Evolutionary conservation across 2,113 vertebrate species (phyloP), one percentile per base, ranked within the genome.

Genomic region (Eclectus roratus): DNA sequence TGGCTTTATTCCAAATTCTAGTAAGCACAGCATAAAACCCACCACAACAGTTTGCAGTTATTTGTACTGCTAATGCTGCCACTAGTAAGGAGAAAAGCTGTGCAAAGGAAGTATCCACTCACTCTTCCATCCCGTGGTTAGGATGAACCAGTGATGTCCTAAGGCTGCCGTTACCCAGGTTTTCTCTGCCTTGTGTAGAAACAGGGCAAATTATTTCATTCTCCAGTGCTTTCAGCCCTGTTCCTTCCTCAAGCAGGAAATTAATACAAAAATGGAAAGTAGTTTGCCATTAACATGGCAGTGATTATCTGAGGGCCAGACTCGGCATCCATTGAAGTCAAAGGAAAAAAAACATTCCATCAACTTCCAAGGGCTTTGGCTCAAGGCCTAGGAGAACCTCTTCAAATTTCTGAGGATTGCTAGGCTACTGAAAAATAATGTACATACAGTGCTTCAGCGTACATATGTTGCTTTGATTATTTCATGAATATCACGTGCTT

Each of bases 401-500:
- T 96, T 97, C 95, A 96, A 79, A 97, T 97, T 96, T 95, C 91
- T 97, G 94, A 97, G 87, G 96, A 96, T 92, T 96, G 93, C 96
- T 97, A 96, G 91, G 96, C 96, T 96, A 96, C 94, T 96, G 94
- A 96, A 97, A 97, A 97, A 90, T 97, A 96, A 96, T 91, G 96
- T 93, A 81, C 72, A 21, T 95, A 95, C 90, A 92, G 92, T 90
- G 86, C 96, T 96, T 84, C 93, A 95, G 87, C 94, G 89, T 97
- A 96, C 96, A 97, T 97, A 97, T 97, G 95, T 96, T 97, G 94
- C 96, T 97, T 97, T 97, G 96, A 97, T 96, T 97, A 93, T 97
- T 96, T 85, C 93, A 91, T 96, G 96, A 95, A 91, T 96, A 96
- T 97, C 96, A 94, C 89, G 61, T 94, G 96, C 96, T 97, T 97